Base-by-base conservation (phyloP, 2,797 vertebrate genomes). In the Lithobates sylvaticus region DNA sequence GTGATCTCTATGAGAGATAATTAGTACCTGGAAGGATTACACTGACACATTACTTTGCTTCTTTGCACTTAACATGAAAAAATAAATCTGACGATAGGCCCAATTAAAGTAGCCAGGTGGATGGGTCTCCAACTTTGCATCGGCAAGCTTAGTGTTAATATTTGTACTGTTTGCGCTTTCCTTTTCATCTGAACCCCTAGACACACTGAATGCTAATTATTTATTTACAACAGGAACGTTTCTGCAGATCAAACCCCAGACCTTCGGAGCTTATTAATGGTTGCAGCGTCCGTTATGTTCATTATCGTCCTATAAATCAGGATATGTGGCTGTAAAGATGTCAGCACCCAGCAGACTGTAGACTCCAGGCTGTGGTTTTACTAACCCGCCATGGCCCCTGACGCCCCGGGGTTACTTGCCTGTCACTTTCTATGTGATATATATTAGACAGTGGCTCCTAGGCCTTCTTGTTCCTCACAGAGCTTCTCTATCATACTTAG, bases 301-400 rank as follows among this genome's bases (percentile, higher is more conserved):
- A 70, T 78, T n/a, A 54, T 16, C 34, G 27, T 21, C 29, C 29
- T 21, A 58, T 84, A 77, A 76, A 84, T 84, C 64, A 84, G 10
- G 34, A 12, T 27, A 42, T 47, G 64, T 47, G 65, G 74, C 42
- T 26, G 27, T 70, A 61, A 58, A 18, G 47, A 44, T 78, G 75
- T 71, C 67, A 70, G 18, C 7, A 5, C 9, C 29, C 44, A 61
- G 9, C 83, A 84, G 72, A 76, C 81, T 68, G 32, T 15, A 29
- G 83, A 78, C 67, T 78, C 21, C 36, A 44, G 58, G 27, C 23
- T 27, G 23, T 27, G 81, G 68, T 65, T 76, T 29, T 67, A 3
- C 16, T 77, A 67, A 78, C 74, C 83, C 54, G 0, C 21, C 16
- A 73, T 73, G 71, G 36, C 71, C 71, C 36, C 23, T 23, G 36